A percentile compares a stretch with the other conserved stretches of the same genome.
Evolutionary conservation across 2,888 invertebrate species (phyloP).

Genomic region (Pollenia angustigena): DNA sequence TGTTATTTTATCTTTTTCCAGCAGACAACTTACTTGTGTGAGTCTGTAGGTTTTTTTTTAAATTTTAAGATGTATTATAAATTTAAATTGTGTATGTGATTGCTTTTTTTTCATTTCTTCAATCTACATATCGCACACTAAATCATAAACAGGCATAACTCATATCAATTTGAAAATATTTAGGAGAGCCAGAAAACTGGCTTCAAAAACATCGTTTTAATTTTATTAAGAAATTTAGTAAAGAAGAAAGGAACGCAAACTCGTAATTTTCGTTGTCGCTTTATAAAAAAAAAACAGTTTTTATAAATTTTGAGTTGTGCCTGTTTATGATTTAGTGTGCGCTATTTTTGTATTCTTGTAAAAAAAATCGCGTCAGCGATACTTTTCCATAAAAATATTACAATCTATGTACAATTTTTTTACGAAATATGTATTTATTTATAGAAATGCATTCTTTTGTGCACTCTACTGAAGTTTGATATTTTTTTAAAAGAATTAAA

Average conservation of each 20-base stretch:
- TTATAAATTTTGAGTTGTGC: too few species aligned
- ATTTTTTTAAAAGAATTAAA: background rate
- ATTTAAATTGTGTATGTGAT: conserved; percentile 40
- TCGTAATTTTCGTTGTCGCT: too few species aligned
- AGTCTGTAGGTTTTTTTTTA: background rate
- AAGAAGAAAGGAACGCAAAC: too few species aligned
- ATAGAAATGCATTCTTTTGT: background rate
- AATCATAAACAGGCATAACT: too few species aligned
- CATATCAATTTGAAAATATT: too few species aligned
- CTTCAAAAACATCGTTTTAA: too few species aligned
- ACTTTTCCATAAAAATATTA: conserved; percentile 77
- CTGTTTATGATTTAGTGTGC: background rate
- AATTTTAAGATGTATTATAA: conserved; percentile 30
- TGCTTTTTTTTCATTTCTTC: conserved; percentile 26
- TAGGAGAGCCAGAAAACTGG: too few species aligned
- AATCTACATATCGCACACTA: conserved; percentile 35
- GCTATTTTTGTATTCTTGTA: conserved; percentile 20
- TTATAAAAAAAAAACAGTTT: too few species aligned
- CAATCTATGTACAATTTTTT: conserved; percentile 57
- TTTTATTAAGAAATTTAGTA: too few species aligned
- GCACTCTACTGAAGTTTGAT: background rate
- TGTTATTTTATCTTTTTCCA: conserved; percentile 26
- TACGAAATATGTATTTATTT: background rate
- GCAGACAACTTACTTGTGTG: conserved; percentile 2
- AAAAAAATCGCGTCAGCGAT: conserved; percentile 28